Evolutionary conservation across 2,888 invertebrate genomes (phyloP).

Genomic region (Harpagoxenus sublaevis): DNA sequence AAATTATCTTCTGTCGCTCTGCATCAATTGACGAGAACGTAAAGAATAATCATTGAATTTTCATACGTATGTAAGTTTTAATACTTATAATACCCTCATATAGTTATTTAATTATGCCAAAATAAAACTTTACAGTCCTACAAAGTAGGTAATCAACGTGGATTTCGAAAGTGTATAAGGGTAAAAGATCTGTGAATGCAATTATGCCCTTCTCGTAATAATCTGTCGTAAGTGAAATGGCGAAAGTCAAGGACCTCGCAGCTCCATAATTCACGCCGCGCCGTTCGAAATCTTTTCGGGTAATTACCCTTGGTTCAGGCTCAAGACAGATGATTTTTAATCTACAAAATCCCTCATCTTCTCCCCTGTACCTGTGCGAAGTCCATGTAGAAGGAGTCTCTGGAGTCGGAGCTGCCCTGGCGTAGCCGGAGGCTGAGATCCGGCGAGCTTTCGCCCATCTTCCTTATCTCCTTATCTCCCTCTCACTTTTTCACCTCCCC

Average conservation of each 20-base stretch:
- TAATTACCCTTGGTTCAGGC: constrained; percentile 17
- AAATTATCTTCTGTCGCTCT: constrained; percentile 18
- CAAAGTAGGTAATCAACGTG: neutral
- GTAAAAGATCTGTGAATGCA: neutral
- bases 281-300: constrained; percentile 18
- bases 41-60: neutral
- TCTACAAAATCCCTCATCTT: constrained; percentile 10
- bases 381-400: constrained; percentile 96
- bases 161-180: neutral
- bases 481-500: constrained; percentile 37
- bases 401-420: constrained; percentile 94
- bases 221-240: neutral
- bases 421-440: constrained; percentile 94
- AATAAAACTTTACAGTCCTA: neutral
- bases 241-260: neutral
- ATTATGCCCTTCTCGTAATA: neutral
- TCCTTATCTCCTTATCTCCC: constrained; percentile 74
- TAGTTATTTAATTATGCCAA: neutral
- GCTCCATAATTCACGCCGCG: neutral
- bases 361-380: constrained; percentile 89
- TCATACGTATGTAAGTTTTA: neutral
- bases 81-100: neutral
- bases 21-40: neutral
- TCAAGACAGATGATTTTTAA: constrained; percentile 52
- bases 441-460: constrained; percentile 93